These are phyloP conservation scores for Neopipo cinnamomea DNA, from an alignment of 2,113 vertebrate species.

Conservation along the genomic window DNA sequence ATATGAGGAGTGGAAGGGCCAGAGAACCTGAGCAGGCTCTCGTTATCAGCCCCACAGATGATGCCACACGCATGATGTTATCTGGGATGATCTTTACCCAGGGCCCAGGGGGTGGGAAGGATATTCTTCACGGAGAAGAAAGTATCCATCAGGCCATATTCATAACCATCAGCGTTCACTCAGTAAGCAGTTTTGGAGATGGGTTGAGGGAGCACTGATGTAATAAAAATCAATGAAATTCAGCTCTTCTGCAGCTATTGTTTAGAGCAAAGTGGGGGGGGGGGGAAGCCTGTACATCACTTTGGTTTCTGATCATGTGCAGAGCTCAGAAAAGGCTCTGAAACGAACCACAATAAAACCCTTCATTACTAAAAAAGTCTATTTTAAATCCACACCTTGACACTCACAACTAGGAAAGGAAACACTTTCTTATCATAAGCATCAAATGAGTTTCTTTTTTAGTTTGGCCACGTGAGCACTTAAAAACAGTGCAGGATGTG, in stretches of 20 bases:
- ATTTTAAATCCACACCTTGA: background rate
- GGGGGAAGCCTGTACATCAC: background rate
- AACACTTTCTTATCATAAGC: background rate
- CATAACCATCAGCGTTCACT: constrained; percentile 16
- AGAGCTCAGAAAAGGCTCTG: background rate
- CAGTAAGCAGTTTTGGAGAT: constrained; percentile 37
- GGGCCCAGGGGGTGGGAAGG: constrained; percentile 47
- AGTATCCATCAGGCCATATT: constrained; percentile 28
- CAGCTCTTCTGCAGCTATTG: constrained; percentile 43
- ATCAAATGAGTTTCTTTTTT: background rate
- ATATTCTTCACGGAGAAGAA: background rate
- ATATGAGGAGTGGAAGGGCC: constrained; percentile 43
- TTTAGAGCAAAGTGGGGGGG: background rate
- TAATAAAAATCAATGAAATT: constrained; percentile 59
- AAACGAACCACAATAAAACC: background rate
- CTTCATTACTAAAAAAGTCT: background rate
- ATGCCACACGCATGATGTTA: constrained; percentile 51
- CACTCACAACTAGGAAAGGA: background rate
- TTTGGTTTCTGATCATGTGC: background rate
- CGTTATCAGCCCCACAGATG: background rate
- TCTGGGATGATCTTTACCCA: constrained; percentile 28
- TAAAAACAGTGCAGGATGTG: background rate
- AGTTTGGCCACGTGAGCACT: background rate
- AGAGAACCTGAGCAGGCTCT: constrained; percentile 28
- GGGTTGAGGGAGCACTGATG: background rate